Evolutionary conservation across 2,888 invertebrate genomes (phyloP), one percentile per base, ranked within the genome.

Genomic region (Carpatolechia fugitivella): DNA sequence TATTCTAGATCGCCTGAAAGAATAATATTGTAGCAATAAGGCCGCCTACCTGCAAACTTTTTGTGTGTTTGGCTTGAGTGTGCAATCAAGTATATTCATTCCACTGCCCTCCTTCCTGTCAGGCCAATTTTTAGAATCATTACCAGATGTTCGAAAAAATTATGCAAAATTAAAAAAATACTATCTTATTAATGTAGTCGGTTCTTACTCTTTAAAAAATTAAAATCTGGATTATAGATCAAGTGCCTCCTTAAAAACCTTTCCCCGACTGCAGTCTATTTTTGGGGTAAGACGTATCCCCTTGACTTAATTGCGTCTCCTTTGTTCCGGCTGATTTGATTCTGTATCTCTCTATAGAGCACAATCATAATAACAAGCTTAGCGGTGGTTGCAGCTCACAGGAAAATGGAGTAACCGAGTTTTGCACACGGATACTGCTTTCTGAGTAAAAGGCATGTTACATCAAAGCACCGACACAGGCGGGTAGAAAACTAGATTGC

Each of bases 281-380:
- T 50, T 50, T 2, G 16, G 35, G 38, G 14, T 38, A 78, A 78
- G 78, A 77, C 71, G 67, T 69, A 64, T 68, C 81, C 78, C 74
- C 69, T 73, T 29, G 13, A 72, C 72, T 78, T 89, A 87, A 89
- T 88, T 86, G 85, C 78, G 66, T 60, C 64, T 61, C 79, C 78
- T 86, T 90, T 90, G 89, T 90, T 85, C 73, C 73, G 72, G 64
- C 74, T 90, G 89, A 90, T 90, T 90, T 88, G 87, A 90, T 89
- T 83, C 78, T 81, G 80, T 89, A 87, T 89, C 85, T 85, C 81
- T 86, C 75, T 81, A 80, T 79, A 80, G 80, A 72, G 77, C 72
- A 76, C 80, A 80, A 81, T 87, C n/a, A 44, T 44, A 76, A 81
- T 80, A 85, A 85, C 74, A 74, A 81, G 78, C 78, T 82, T 79